Base-by-base conservation (phyloP, 1,140 invertebrate genomes). In the Drosophila carrolli region DNA sequence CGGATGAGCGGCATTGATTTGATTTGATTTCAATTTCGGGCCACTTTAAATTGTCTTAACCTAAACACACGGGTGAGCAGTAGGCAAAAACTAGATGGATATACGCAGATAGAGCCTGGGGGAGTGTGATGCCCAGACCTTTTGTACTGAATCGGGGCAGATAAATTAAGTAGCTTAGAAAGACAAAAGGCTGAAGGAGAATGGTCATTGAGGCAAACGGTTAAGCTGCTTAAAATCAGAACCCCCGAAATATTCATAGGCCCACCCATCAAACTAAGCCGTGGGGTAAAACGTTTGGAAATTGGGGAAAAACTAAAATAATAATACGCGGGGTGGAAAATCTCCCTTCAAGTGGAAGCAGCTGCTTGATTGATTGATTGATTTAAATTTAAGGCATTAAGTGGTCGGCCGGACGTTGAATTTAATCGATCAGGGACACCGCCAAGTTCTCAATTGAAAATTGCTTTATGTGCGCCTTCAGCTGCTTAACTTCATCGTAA, bases 371-470 rank as follows among this genome's bases (percentile, higher is more conserved):
- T 86, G 83, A 77, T 88, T 88, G 84, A 88, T 89, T 89, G 84
- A 89, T 89, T 89, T 90, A 89, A 89, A 89, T 89, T 89, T 89
- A 89, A 89, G 84, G 55, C 77, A 81, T 89, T 89, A 89, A 80
- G 80, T 72, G 75, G 57, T 61, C 48, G 71, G 83, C 78, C 67
- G 70, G 60, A 56, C 75, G 50, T 81, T 65, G 79, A 81, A 81
- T 89, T 80, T 82, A 84, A 89, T 89, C 84, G 77, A 89, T 88
- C 84, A 80, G 77, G 74, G 56, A 55, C 54, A 50, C 38, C 54
- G 47, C 35, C 54, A 32, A 44, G 41, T 72, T 72, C 67, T 44
- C 84, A 89, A 89, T 89, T 84, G 84, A 84, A 89, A 89, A 89
- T 89, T 89, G 77, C 81, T 84, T 89, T 88, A 88, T 88, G 81